Evolutionary conservation across 2,888 invertebrate species (phyloP).

Genomic region (Nymphalis polychloros): DNA sequence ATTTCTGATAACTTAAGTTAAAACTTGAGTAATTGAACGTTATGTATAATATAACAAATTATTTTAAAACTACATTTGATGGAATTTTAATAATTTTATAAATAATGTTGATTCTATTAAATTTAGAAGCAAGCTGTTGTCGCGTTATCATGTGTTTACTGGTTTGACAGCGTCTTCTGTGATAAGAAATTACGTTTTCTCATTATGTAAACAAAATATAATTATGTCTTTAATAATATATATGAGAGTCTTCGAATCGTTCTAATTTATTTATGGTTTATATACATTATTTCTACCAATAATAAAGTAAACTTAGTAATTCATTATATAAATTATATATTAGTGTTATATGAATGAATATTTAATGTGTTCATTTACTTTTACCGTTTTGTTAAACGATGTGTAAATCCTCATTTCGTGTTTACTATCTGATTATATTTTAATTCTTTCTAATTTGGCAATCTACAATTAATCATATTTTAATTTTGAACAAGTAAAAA

Average conservation of each 20-base stretch:
- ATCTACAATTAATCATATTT: too few species aligned
- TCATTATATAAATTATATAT: background rate
- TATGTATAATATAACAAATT: too few species aligned
- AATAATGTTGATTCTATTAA: constrained; percentile 21
- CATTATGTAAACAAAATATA: constrained; percentile 37
- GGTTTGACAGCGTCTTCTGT: constrained; percentile 65
- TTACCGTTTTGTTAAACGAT: constrained; percentile 1
- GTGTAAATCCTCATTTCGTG: background rate
- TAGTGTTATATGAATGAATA: background rate
- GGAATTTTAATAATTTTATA: background rate
- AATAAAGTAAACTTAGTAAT: background rate
- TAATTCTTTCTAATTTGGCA: too few species aligned
- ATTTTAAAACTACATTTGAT: too few species aligned
- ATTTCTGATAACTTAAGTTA: background rate
- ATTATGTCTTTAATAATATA: constrained; percentile 6
- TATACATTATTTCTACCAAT: too few species aligned
- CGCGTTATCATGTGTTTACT: constrained; percentile 40
- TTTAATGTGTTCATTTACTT: background rate
- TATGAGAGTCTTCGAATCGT: background rate
- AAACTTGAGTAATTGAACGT: background rate
- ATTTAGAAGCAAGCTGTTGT: constrained; percentile 30
- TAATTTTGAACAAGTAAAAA: too few species aligned
- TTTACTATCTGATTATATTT: background rate
- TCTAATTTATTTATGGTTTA: background rate
- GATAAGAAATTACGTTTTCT: constrained; percentile 54